These are phyloP conservation scores for Trissolcus brochymenae DNA, from an alignment of 2,888 invertebrate species.

Conservation along the genomic window DNA sequence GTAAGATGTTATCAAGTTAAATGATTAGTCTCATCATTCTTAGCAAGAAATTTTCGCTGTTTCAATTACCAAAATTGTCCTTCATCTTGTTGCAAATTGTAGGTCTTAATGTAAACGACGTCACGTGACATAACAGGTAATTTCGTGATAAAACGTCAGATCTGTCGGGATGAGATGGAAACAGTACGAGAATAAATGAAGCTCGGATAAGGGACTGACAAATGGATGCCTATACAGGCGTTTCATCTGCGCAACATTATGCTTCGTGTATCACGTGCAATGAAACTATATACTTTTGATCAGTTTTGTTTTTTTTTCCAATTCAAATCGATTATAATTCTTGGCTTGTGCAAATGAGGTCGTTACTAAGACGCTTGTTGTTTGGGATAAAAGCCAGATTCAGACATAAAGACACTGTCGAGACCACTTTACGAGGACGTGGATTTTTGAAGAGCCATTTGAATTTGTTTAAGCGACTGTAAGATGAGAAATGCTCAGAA, in stretches of 20 bases:
- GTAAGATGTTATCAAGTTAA: too few relatives aligned
- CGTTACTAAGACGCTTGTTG: slow-evolving; percentile 44
- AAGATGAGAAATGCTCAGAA: slow-evolving; percentile 10
- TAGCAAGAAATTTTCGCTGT: not conserved
- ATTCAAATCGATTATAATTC: slow-evolving; percentile 53
- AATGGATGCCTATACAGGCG: slow-evolving; percentile 6
- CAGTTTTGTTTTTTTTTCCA: slow-evolving; percentile 29
- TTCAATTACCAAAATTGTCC: slow-evolving; percentile 1
- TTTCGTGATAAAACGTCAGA: slow-evolving; percentile 12
- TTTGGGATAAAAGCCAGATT: slow-evolving; percentile 52
- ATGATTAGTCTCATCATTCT: too few relatives aligned
- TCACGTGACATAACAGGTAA: slow-evolving; percentile 25
- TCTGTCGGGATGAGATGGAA: slow-evolving; percentile 12
- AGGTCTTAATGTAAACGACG: slow-evolving; percentile 23
- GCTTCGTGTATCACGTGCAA: not conserved
- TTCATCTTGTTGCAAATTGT: slow-evolving; percentile 22
- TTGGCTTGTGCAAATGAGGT: slow-evolving; percentile 49
- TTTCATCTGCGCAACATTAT: slow-evolving; percentile 3
- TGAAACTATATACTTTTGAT: slow-evolving; percentile 33
- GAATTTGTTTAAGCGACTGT: slow-evolving; percentile 32
- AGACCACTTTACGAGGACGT: slow-evolving; percentile 46
- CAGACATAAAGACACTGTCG: slow-evolving; percentile 46
- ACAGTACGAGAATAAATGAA: slow-evolving; percentile 26
- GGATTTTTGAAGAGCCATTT: slow-evolving; percentile 42
- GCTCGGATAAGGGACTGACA: slow-evolving; percentile 10